These are phyloP conservation scores for Ceratosolen solmsi DNA, from an alignment of 1,140 invertebrate species.

Conservation along the genomic window DNA sequence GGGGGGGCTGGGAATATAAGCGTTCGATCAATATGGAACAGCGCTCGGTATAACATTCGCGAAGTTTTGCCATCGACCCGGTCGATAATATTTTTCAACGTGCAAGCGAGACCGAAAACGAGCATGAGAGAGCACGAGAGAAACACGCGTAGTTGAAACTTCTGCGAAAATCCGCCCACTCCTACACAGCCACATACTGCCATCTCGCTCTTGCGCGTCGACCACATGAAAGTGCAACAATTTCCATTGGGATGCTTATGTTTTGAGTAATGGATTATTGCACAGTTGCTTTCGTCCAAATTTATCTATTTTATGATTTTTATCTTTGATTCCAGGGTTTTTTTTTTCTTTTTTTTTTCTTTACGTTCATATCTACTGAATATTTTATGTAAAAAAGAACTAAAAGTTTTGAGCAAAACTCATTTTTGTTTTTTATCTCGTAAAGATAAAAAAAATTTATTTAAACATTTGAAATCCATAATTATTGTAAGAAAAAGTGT, in stretches of 20 bases:
- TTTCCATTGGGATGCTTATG: constrained; percentile 30
- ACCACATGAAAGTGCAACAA: constrained; percentile 39
- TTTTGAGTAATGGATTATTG: constrained; percentile 22
- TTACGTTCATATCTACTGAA: background rate
- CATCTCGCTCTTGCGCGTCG: constrained; percentile 35
- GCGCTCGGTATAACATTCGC: constrained; percentile 33
- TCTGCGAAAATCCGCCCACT: constrained; percentile 16
- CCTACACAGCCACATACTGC: constrained; percentile 12
- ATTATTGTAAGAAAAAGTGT: too few species aligned
- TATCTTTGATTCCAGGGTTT: background rate
- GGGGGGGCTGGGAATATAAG: constrained; percentile 10
- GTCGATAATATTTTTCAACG: constrained; percentile 44
- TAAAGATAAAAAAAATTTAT: too few species aligned
- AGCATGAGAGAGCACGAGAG: background rate
- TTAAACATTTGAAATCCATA: too few species aligned
- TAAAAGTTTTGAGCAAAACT: background rate
- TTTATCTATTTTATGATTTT: background rate
- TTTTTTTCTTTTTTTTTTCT: too few species aligned
- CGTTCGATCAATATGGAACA: constrained; percentile 41
- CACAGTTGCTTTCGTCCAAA: background rate
- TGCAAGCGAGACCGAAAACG: background rate
- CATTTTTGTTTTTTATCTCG: too few species aligned
- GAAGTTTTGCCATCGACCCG: constrained; percentile 26
- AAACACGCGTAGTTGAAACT: background rate
- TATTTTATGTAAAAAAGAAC: background rate